Evolutionary conservation across 2,888 invertebrate genomes (phyloP).

Genomic region (Cordilura impudica): DNA sequence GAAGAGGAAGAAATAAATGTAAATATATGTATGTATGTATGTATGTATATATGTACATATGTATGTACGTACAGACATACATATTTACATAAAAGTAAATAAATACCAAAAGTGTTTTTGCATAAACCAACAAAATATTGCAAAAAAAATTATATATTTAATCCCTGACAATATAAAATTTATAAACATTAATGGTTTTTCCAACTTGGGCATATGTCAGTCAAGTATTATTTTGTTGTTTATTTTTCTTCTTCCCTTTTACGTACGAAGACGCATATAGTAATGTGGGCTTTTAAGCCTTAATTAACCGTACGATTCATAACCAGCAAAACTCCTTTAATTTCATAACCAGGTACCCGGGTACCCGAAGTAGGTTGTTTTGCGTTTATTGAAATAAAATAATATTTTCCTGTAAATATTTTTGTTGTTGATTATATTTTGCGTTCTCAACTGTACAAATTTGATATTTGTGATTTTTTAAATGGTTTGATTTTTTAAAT

Average conservation of each 20-base stretch:
- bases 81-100: background rate
- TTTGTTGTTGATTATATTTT: too few relatives aligned
- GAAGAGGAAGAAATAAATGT: conserved; percentile 32
- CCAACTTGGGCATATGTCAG: conserved; percentile 49
- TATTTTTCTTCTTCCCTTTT: background rate
- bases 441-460: too few relatives aligned
- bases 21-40: background rate
- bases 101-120: background rate
- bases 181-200: conserved; percentile 58
- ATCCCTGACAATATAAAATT: conserved; percentile 46
- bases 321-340: too few relatives aligned
- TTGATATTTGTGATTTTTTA: background rate
- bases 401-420: too few relatives aligned
- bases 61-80: background rate
- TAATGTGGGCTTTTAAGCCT: too few relatives aligned
- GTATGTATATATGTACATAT: background rate
- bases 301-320: too few relatives aligned
- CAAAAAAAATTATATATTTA: conserved; percentile 2
- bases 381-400: too few relatives aligned
- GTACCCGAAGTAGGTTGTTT: too few relatives aligned
- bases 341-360: too few relatives aligned
- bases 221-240: conserved; percentile 36
- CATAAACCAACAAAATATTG: background rate
- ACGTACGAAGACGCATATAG: too few relatives aligned
- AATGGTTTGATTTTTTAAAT: background rate